Base-by-base conservation (phyloP, 2,888 invertebrate genomes). In the Fabriciana adippe region DNA sequence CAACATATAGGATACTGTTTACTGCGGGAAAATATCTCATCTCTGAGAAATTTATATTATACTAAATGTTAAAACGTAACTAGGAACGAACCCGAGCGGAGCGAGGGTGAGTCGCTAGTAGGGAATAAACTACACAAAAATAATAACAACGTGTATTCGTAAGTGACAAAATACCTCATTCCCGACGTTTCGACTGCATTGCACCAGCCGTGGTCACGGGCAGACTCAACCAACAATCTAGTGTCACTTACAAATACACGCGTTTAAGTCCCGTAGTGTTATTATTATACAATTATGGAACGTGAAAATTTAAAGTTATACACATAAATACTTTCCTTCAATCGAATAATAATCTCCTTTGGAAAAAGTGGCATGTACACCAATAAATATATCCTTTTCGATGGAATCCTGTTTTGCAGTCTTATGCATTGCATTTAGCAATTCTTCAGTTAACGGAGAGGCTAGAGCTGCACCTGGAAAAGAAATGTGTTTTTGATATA, bases 331-430 rank as follows among this genome's bases (percentile, higher is more conserved):
- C 57, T 59, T 72, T 80, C 81, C 81, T 76, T 80, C 82, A 53
- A 81, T 59, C 11, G 81, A 80, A 18, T 73, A 72, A 66, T 73
- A 81, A 64, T 78, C 77, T 61, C 81, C 82, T 62, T 75, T 78
- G 0, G 81, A 80, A 67, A 81, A 81, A 0, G 73, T 76, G 4
- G 80, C 74, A 50, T 81, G 80, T 5, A 81, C 73, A 6, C 82
- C 82, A 6, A 78, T 79, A 69, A 72, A 78, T 3, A 81, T 67
- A 0, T 72, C 75, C 6, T 67, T 68, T 11, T 55, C 55, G 0
- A 45, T 55, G 0, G 68, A 56, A 5, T 67, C 56, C 3, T 69
- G 64, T 0, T 64, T 48, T n/a, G 76, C 67, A 13, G 74, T 55
- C 6, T 64, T 53, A 8, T 70, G 55, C 60, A 82, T 76, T 0